Evolutionary conservation across 2,888 invertebrate genomes (phyloP), one percentile per base, ranked within the genome.

Genomic region (Rhagonycha fulva): DNA sequence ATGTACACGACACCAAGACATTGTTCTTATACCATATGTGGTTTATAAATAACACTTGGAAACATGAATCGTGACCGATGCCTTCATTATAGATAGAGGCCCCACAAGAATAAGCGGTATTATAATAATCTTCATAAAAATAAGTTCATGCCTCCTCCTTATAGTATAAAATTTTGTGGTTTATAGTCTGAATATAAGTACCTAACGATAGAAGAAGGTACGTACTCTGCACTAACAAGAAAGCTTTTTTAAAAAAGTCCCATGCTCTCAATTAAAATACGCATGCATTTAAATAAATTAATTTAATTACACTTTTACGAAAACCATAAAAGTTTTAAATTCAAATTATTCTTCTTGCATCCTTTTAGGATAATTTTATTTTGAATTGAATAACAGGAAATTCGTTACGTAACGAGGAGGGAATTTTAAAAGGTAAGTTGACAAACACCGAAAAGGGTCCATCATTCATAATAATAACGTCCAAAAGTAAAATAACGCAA

Each of bases 1-100:
- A 81, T 79, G 78, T 80, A 81, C 81, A 81, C 81, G 81, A 81
- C 82, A 81, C 82, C 77, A 81, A 79, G 81, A 81, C 81, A 81
- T 80, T 82, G 82, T 81, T 80, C 72, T 80, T 75, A 78, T 73
- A 75, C 82, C 82, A 82, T 81, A 80, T 82, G 82, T 80, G 81
- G 80, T 81, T 80, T 81, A 82, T 82, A 82, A 82, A 82, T 80
- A 82, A 81, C 82, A 80, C 82, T 79, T 80, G 79, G 75, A 80
- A 76, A 79, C 80, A 80, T 70, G 78, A 75, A 81, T 82, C 82
- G 82, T 82, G 82, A 82, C 82, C 80, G 78, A 76, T 78, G 78
- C 79, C 79, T 81, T 82, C 82, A 81, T 81, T 81, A 81, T 78
- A 79, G 81, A 80, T 78, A 79, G 78, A 68, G 79, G 79, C 79